These are phyloP conservation scores for Augochlora pura DNA, from an alignment of 1,140 invertebrate species.

Conservation along the genomic window DNA sequence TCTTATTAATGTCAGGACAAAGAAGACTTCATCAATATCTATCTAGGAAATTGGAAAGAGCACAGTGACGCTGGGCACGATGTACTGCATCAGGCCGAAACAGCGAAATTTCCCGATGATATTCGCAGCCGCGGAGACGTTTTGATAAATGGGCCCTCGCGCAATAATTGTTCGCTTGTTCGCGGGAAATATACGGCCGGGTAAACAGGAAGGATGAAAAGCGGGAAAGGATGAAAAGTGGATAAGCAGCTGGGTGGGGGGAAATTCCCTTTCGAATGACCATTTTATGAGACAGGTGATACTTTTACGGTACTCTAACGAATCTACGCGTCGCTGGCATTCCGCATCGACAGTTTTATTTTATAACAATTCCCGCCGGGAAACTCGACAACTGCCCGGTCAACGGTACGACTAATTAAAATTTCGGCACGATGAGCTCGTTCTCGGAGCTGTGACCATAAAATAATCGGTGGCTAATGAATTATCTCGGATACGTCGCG, in stretches of 20 bases:
- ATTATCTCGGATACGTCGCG: background rate
- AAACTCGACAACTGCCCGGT: background rate
- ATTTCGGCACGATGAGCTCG: background rate
- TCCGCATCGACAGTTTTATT: background rate
- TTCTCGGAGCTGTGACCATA: background rate
- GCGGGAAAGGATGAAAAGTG: background rate
- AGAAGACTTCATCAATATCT: background rate
- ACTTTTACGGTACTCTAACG: background rate
- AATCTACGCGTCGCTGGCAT: background rate
- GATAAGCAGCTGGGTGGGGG: too few species aligned
- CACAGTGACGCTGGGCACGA: background rate
- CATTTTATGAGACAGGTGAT: slow-evolving; percentile 27
- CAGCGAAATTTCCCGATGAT: slow-evolving; percentile 7
- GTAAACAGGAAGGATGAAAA: slow-evolving; percentile 19
- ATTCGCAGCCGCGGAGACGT: background rate
- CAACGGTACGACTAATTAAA: background rate
- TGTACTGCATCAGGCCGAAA: background rate
- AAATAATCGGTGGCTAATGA: background rate
- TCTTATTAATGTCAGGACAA: background rate
- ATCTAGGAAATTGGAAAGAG: background rate
- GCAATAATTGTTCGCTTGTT: slow-evolving; percentile 29
- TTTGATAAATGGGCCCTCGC: slow-evolving; percentile 31
- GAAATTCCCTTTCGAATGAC: slow-evolving; percentile 17
- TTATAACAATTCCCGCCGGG: background rate
- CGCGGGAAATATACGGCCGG: slow-evolving; percentile 19